Percentiles rank a stretch among this genome's conserved stretches.
Evolutionary conservation across 2,113 vertebrate species (phyloP).

Genomic region (Lamprotornis superbus): DNA sequence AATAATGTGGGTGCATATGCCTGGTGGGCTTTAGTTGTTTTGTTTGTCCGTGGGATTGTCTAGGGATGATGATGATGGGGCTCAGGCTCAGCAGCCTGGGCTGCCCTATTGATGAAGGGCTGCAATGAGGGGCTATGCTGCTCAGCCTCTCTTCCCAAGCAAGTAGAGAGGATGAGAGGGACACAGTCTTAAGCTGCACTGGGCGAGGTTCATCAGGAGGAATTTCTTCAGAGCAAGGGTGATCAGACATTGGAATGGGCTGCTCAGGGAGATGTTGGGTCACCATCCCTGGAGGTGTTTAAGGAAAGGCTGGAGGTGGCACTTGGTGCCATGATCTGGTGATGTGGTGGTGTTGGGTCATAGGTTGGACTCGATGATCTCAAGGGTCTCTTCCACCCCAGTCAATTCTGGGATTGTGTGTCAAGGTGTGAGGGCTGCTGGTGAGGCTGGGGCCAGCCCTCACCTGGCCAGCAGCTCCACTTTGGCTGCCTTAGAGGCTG

Average conservation of each 20-base stretch:
- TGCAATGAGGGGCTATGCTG: background rate
- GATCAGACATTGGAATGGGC: background rate
- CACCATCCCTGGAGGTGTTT: fast-evolving
- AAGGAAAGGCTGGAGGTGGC: background rate
- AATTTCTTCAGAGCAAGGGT: background rate
- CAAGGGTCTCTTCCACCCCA: background rate
- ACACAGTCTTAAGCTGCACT: background rate
- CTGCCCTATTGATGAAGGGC: background rate
- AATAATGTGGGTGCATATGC: background rate
- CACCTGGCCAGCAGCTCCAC: background rate
- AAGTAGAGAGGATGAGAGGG: background rate
- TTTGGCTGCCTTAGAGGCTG: fast-evolving
- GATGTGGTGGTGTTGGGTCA: fast-evolving
- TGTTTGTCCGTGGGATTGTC: background rate
- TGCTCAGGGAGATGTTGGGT: background rate
- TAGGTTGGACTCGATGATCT: fast-evolving
- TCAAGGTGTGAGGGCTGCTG: no score
- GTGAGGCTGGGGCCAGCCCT: background rate
- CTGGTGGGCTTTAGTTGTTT: background rate
- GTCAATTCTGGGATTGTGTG: fast-evolving
- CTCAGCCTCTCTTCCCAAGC: background rate
- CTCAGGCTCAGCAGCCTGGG: background rate
- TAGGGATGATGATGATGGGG: background rate
- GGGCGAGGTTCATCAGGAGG: background rate
- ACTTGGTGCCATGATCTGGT: background rate